Evolutionary conservation across 1,140 invertebrate genomes (phyloP), one percentile per base, ranked within the genome.

Genomic region (Lordiphosa collinella): DNA sequence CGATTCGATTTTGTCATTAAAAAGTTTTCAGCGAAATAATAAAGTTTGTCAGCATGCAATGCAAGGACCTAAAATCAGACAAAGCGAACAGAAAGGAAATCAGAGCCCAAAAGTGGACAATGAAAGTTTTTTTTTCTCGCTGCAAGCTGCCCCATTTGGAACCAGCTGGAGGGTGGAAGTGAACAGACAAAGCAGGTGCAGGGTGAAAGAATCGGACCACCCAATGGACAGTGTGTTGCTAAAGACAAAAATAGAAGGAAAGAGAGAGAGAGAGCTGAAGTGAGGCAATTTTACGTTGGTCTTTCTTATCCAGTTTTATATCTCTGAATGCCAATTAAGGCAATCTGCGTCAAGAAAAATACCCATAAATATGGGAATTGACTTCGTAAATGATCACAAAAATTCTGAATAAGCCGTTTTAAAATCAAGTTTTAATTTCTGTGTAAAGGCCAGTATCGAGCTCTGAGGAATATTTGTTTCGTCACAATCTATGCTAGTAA

Each of bases 11-110:
- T 75, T 69, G 72, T 75, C 72, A 75, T 75, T 75, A 75, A 75
- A 75, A 75, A 75, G 71, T 75, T 75, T 75, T 92, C 95, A 12
- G 91, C 92, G 84, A 92, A 90, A 69, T 94, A 94, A 61, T 92
- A 92, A 66, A 94, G 92, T 22, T 91, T 18, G 91, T 91, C 14
- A 91, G 90, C 59, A 92, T 92, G 46, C 91, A 92, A 12, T 89
- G 90, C 54, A 93, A 78, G 91, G 52, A 93, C 11, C 44, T 8
- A 38, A 72, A 67, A 70, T 36, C 40, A 31, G 29, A 25, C 35
- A 36, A n/a, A 41, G 11, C 13, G 11, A n/a, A n/a, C 9, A 59
- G 50, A 58, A 66, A 64, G 60, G 31, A 66, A 57, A 67, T 58
- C 62, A 59, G 44, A 58, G 34, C 47, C 52, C 53, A 44, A 67